phyloP scores from a whole-genome alignment of 1,140 invertebrate species.

The Oryzaephilus surinamensis region DNA sequence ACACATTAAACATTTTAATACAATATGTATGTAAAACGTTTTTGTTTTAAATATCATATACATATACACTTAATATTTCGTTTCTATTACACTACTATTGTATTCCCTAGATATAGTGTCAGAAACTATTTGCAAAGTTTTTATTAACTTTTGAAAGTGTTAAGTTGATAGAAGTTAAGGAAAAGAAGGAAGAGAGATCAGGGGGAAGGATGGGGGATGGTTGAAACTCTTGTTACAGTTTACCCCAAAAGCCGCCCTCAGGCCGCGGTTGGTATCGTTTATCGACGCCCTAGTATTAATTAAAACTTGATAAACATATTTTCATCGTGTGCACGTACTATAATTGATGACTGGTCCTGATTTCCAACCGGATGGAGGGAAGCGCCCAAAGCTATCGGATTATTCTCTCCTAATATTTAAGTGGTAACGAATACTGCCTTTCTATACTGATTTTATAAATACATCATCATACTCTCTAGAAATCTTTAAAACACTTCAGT shows the following conservation, averaged over 20 bases:
- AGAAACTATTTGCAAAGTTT: constrained; percentile 14
- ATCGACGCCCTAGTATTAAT: constrained; percentile 16
- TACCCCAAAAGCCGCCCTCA: constrained; percentile 6
- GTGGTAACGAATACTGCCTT: constrained; percentile 11
- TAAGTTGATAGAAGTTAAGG: constrained; percentile 11
- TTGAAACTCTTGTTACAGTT: constrained; percentile 12
- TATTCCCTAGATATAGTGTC: constrained; percentile 13
- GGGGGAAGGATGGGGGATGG: no score
- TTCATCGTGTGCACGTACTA: constrained; percentile 12
- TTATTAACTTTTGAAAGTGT: constrained; percentile 13
- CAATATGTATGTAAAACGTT: no score
- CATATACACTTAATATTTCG: constrained; percentile 13
- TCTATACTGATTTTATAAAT: no score
- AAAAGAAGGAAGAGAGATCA: constrained; percentile 7
- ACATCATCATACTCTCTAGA: no score
- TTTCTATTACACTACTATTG: no score
- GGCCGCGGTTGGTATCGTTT: constrained; percentile 12
- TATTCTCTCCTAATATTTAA: constrained; percentile 8
- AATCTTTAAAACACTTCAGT: no score
- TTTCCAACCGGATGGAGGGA: constrained; percentile 8
- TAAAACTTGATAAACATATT: constrained; percentile 20
- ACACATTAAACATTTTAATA: no score
- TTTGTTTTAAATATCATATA: no score
- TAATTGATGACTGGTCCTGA: constrained; percentile 15
- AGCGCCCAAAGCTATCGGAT: constrained; percentile 6